Evolutionary conservation across 2,888 invertebrate species (phyloP).

Genomic region (Ectemnius continuus): DNA sequence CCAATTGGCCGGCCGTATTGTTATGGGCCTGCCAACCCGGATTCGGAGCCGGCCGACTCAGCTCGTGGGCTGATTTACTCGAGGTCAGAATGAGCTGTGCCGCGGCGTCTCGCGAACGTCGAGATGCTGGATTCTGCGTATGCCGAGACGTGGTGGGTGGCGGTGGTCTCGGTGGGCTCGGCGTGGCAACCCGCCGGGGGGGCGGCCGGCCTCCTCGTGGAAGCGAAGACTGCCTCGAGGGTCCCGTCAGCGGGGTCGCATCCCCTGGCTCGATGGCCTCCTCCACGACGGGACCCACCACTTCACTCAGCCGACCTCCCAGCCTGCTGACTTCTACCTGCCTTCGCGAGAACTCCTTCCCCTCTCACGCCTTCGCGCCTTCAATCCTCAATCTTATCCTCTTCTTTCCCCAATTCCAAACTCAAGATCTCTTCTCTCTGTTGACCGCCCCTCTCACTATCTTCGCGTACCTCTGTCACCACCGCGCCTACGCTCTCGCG

Average conservation of each 20-base stretch:
- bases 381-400: not conserved
- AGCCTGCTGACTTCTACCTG: constrained; percentile 75
- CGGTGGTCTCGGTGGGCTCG: constrained; percentile 69
- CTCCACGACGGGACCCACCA: constrained; percentile 78
- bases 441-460: not conserved
- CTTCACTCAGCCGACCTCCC: constrained; percentile 77
- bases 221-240: constrained; percentile 79
- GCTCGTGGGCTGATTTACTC: constrained; percentile 33
- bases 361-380: constrained; percentile 31
- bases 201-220: constrained; percentile 77
- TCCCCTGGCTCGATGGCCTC: constrained; percentile 77
- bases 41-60: constrained; percentile 29
- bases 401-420: not conserved
- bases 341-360: constrained; percentile 57
- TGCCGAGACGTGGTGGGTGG: constrained; percentile 64
- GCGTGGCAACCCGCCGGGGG: constrained; percentile 61
- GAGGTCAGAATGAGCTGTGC: constrained; percentile 20
- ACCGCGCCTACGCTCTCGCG: too few species aligned
- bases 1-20: constrained; percentile 10
- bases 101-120: constrained; percentile 63
- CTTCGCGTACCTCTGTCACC: not conserved
- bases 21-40: constrained; percentile 29
- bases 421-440: not conserved
- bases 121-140: constrained; percentile 60
- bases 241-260: constrained; percentile 78